These are phyloP conservation scores for Caenorhabditis becei DNA, from an alignment of 2,888 invertebrate genomes.

Conservation along the genomic window DNA sequence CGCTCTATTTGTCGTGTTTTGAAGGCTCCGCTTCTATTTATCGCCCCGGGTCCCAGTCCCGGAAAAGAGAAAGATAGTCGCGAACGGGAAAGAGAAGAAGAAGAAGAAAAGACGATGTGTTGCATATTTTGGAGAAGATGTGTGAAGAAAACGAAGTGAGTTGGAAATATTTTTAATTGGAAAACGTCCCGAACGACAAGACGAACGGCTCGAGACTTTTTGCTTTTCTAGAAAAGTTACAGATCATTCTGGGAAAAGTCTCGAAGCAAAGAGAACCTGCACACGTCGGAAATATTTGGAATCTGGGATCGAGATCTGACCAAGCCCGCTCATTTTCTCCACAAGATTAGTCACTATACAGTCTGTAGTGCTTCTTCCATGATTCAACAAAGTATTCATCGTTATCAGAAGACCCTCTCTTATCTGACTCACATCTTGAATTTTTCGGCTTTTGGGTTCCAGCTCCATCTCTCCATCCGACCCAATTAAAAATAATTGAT, in stretches of 20 bases:
- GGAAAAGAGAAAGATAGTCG: conserved; percentile 2
- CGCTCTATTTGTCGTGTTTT: conserved; percentile 1
- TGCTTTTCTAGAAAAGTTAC: not conserved
- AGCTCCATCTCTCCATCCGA: too few species aligned
- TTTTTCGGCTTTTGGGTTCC: too few species aligned
- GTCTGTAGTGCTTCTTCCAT: too few species aligned
- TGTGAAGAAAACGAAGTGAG: not conserved
- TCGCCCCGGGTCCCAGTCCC: not conserved
- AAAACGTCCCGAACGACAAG: not conserved
- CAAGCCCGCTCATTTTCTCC: too few species aligned
- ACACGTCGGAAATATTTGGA: too few species aligned
- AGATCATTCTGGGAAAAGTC: not conserved
- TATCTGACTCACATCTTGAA: too few species aligned
- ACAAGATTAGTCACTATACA: too few species aligned
- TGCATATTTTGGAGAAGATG: not conserved
- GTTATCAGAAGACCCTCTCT: too few species aligned
- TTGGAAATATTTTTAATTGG: conserved; percentile 10
- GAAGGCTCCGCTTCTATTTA: conserved; percentile 9
- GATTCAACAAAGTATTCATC: too few species aligned
- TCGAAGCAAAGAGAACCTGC: too few species aligned
- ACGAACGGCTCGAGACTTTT: not conserved
- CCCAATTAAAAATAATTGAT: conserved; percentile 17
- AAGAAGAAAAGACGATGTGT: not conserved
- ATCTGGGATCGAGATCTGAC: too few species aligned
- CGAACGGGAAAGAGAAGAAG: not conserved